A percentile compares a stretch with the other conserved stretches of the same genome.
These are phyloP conservation scores for Lichenostomus cassidix DNA, from an alignment of 2,113 vertebrate genomes.

Conservation along the genomic window DNA sequence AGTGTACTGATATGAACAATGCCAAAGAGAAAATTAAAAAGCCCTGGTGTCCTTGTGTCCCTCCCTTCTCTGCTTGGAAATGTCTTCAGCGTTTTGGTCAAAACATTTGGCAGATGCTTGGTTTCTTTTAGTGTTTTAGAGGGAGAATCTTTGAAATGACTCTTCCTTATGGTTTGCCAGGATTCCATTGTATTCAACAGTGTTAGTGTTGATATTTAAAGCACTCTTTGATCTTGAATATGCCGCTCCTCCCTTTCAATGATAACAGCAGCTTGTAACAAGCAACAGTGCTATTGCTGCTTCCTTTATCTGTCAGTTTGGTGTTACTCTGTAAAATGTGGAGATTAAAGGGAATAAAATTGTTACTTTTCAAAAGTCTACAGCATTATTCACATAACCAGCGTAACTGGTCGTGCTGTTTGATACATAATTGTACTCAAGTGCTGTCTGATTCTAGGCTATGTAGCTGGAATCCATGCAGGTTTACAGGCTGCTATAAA, in stretches of 20 bases:
- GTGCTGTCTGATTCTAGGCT: neutral
- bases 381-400: neutral
- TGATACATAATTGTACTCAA: neutral
- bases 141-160: neutral
- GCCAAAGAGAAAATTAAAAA: neutral
- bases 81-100: neutral
- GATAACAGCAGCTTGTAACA: neutral
- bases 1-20: neutral
- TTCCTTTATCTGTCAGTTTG: neutral
- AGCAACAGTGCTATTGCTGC: neutral
- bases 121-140: neutral
- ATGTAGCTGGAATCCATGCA: neutral
- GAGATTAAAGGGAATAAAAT: neutral
- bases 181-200: neutral
- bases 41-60: neutral
- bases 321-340: neutral
- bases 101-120: neutral
- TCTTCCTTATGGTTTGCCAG: neutral
- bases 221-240: neutral
- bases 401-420: fast-evolving
- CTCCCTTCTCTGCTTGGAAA: neutral
- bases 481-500: neutral
- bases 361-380: neutral
- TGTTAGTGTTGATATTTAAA: neutral
- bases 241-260: neutral